Percentiles rank a stretch among this genome's conserved stretches.
Conservation (phyloP, 2,888 invertebrate genomes). For the Spilosoma lubricipeda region DNA sequence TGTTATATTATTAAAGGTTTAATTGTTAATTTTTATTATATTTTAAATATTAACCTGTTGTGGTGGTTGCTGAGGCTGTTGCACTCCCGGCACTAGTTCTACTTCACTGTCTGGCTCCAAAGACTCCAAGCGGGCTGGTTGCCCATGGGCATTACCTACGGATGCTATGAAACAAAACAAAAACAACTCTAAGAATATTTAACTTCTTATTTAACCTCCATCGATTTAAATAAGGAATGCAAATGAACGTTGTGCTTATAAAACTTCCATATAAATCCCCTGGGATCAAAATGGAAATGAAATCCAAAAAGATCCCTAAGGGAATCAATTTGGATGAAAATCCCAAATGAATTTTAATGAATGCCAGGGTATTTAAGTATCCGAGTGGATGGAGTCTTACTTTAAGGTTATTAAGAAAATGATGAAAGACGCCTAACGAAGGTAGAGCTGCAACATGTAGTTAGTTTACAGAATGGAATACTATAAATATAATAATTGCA, state of each 20-base stretch:
- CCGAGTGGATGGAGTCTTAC: too few species aligned
- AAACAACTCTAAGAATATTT: neutral
- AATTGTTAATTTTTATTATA: neutral
- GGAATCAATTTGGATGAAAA: too few species aligned
- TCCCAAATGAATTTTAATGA: too few species aligned
- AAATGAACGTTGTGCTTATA: too few species aligned
- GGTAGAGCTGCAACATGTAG: neutral
- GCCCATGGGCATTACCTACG: constrained; percentile 40
- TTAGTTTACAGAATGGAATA: neutral
- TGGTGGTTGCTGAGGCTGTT: constrained; percentile 77
- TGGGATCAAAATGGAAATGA: too few species aligned
- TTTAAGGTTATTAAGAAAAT: neutral
- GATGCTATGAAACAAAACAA: constrained; percentile 35
- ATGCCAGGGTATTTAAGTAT: too few species aligned
- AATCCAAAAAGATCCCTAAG: too few species aligned
- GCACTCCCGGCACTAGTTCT: constrained; percentile 78
- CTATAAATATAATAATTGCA: neutral
- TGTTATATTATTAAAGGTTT: neutral
- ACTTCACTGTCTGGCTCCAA: constrained; percentile 82
- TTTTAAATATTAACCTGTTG: constrained; percentile 65
- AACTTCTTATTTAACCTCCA: too few species aligned
- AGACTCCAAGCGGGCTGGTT: constrained; percentile 69
- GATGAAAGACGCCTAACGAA: neutral
- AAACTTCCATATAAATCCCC: too few species aligned
- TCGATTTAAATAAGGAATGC: too few species aligned